Percentiles rank a stretch among this genome's conserved stretches.
These are phyloP conservation scores for Xestia c-nigrum DNA, from an alignment of 2,888 invertebrate species.

Conservation along the genomic window DNA sequence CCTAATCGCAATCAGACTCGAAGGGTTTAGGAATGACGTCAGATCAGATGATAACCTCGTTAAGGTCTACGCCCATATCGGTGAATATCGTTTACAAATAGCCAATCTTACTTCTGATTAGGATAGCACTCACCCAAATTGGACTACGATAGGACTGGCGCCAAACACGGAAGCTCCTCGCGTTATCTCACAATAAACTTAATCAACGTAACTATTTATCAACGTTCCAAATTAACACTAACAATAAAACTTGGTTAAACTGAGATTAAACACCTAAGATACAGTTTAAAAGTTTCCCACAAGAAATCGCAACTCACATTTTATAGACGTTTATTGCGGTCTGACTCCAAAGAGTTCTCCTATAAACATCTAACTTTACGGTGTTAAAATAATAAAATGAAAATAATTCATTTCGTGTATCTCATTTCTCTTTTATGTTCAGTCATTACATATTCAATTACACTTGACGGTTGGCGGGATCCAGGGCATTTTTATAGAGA, in stretches of 20 bases:
- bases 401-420: slow-evolving; percentile 45
- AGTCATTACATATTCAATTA: slow-evolving; percentile 63
- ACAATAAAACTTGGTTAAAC: slow-evolving; percentile 55
- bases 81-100: slow-evolving; percentile 53
- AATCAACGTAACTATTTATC: slow-evolving; percentile 57
- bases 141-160: slow-evolving; percentile 58
- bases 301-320: slow-evolving; percentile 50
- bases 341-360: slow-evolving; percentile 34
- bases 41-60: slow-evolving; percentile 36
- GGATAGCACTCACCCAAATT: slow-evolving; percentile 63
- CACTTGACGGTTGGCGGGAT: slow-evolving; percentile 42
- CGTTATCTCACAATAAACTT: slow-evolving; percentile 52
- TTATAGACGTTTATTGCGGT: slow-evolving; percentile 59
- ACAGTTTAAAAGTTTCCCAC: slow-evolving; percentile 53
- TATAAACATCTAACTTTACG: slow-evolving; percentile 48
- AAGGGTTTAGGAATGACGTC: slow-evolving; percentile 43
- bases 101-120: slow-evolving; percentile 61
- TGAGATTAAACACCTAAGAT: slow-evolving; percentile 50
- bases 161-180: slow-evolving; percentile 56
- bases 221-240: slow-evolving; percentile 48
- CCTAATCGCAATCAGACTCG: slow-evolving; percentile 25
- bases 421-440: slow-evolving; percentile 59
- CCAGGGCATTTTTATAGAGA: slow-evolving; percentile 48
- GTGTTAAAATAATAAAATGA: slow-evolving; percentile 52
- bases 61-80: slow-evolving; percentile 47